phyloP scores from a whole-genome alignment of 2,888 invertebrate species.

The Pseudococcus jackbeardsleyi region DNA sequence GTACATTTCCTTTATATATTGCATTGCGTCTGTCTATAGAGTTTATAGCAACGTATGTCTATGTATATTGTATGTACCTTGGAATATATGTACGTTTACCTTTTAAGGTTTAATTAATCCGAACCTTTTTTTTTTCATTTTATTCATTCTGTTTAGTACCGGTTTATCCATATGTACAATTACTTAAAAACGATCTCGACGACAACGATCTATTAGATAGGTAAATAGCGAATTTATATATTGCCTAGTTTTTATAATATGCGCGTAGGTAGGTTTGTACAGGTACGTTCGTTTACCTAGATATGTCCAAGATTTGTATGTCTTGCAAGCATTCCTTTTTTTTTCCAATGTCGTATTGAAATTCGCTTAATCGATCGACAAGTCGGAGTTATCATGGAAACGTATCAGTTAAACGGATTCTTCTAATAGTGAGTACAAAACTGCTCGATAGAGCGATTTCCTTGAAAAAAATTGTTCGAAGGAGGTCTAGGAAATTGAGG shows the following conservation, averaged over 20 bases:
- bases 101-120: conserved; percentile 45
- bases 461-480: no score
- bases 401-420: no score
- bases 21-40: neutral
- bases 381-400: no score
- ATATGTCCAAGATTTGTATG: neutral
- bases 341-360: neutral
- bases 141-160: neutral
- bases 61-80: neutral
- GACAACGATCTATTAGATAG: conserved; percentile 9
- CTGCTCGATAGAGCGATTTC: no score
- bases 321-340: neutral
- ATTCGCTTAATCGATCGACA: no score
- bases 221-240: neutral
- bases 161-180: conserved; percentile 7
- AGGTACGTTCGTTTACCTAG: neutral
- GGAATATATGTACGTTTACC: neutral
- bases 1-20: neutral
- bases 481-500: no score
- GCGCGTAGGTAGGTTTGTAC: neutral
- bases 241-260: neutral
- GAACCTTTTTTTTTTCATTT: neutral
- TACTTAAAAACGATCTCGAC: neutral
- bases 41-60: neutral
- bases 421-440: no score